A percentile compares a stretch with the other conserved stretches of the same genome.
Conservation (phyloP, 2,888 invertebrate species). For the Doris montereyensis region DNA sequence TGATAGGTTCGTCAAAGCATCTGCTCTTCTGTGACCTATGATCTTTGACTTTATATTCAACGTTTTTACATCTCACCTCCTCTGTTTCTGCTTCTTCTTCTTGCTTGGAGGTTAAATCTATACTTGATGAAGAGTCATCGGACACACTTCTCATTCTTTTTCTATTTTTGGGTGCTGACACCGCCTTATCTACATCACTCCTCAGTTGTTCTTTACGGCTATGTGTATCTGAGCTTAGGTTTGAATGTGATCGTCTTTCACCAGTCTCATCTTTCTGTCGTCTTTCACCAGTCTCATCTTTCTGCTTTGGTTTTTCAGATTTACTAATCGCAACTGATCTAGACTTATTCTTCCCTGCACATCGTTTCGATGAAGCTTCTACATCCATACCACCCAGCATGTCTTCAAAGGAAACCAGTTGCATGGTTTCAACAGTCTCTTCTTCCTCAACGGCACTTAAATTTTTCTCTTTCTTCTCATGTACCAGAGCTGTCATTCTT, state of each 20-base stretch:
- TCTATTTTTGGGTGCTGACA: neutral
- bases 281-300: neutral
- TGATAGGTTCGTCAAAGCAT: neutral
- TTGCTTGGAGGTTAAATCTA: neutral
- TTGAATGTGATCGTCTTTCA: too few relatives aligned
- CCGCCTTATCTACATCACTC: neutral
- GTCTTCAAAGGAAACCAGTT: constrained; percentile 20
- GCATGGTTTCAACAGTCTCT: neutral
- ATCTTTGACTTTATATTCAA: too few relatives aligned
- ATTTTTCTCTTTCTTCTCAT: too few relatives aligned
- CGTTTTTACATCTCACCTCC: too few relatives aligned
- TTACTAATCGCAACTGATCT: neutral
- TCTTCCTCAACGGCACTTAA: neutral
- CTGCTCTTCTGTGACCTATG: neutral
- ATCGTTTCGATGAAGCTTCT: constrained; percentile 1
- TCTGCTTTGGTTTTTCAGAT: neutral
- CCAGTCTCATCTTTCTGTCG: too few relatives aligned
- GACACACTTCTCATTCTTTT: neutral
- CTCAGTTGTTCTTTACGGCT: neutral
- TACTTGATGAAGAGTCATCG: neutral
- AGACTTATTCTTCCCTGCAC: neutral
- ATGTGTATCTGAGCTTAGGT: neutral
- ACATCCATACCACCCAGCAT: constrained; percentile 11
- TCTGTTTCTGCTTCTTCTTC: too few relatives aligned
- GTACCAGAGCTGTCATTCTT: too few relatives aligned